These are phyloP conservation scores for Netelia inedita DNA, from an alignment of 2,888 invertebrate genomes.

Conservation along the genomic window DNA sequence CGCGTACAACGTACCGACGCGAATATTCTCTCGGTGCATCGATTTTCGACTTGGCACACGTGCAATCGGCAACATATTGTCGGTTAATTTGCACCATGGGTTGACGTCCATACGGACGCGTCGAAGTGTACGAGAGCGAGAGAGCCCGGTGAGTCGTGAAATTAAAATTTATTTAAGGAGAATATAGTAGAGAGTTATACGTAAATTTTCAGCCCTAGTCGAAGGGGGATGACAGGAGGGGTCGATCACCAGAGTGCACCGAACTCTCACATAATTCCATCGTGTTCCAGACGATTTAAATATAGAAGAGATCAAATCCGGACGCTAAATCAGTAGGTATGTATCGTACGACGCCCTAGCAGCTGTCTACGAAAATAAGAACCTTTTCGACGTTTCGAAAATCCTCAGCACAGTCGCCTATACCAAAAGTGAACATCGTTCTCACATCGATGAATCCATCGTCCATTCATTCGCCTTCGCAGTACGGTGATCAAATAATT, in stretches of 20 bases:
- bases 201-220: conserved; percentile 32
- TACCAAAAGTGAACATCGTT: neutral
- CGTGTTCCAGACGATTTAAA: conserved; percentile 24
- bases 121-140: conserved; percentile 74
- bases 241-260: conserved; percentile 19
- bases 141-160: conserved; percentile 80
- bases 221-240: conserved; percentile 18
- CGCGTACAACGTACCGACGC: conserved; percentile 3
- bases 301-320: conserved; percentile 28
- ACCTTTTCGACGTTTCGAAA: conserved; percentile 13
- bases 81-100: conserved; percentile 78
- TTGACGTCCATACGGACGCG: conserved; percentile 74
- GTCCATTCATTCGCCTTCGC: neutral
- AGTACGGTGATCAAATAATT: neutral
- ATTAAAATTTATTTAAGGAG: conserved; percentile 80
- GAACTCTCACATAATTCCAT: conserved; percentile 38
- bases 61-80: conserved; percentile 82
- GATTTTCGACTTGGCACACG: conserved; percentile 77
- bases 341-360: neutral
- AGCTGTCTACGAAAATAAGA: conserved; percentile 21
- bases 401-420: neutral
- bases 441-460: neutral
- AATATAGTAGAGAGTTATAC: conserved; percentile 56
- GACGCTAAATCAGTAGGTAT: neutral
- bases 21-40: conserved; percentile 65